phyloP scores from a whole-genome alignment of 2,888 invertebrate species.

The Desoria tigrina region DNA sequence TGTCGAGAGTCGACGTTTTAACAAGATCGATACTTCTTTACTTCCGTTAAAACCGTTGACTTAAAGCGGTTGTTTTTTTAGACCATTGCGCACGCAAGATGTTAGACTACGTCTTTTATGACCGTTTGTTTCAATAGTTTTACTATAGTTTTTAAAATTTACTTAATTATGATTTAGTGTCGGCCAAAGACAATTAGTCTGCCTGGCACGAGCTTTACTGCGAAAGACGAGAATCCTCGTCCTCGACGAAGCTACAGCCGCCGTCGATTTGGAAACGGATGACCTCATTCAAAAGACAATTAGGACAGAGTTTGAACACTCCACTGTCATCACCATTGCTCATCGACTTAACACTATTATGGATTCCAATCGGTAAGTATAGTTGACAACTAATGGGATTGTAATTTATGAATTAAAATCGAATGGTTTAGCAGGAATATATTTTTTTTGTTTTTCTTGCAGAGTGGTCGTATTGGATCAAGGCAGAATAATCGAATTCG shows the following conservation, averaged over 20 bases:
- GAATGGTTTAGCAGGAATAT: neutral
- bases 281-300: slow-evolving; percentile 79
- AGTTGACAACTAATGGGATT: too few relatives aligned
- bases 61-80: too few relatives aligned
- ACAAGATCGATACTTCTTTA: too few relatives aligned
- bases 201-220: slow-evolving; percentile 57
- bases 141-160: neutral
- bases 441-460: neutral
- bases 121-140: neutral
- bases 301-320: slow-evolving; percentile 77
- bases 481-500: slow-evolving; percentile 5
- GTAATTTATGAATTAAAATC: neutral
- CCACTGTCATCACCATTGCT: slow-evolving; percentile 88
- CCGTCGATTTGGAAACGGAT: slow-evolving; percentile 87
- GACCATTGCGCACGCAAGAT: too few relatives aligned
- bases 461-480: slow-evolving; percentile 18
- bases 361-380: slow-evolving; percentile 80
- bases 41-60: too few relatives aligned
- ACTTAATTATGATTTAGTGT: slow-evolving; percentile 1
- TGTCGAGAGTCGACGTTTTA: too few relatives aligned
- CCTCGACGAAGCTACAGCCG: slow-evolving; percentile 78
- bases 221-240: slow-evolving; percentile 57
- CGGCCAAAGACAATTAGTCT: slow-evolving; percentile 49
- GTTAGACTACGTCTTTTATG: too few relatives aligned
- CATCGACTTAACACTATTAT: slow-evolving; percentile 90